These are phyloP conservation scores for Hemichromis elongatus DNA, from an alignment of 2,113 vertebrate genomes.

Conservation along the genomic window DNA sequence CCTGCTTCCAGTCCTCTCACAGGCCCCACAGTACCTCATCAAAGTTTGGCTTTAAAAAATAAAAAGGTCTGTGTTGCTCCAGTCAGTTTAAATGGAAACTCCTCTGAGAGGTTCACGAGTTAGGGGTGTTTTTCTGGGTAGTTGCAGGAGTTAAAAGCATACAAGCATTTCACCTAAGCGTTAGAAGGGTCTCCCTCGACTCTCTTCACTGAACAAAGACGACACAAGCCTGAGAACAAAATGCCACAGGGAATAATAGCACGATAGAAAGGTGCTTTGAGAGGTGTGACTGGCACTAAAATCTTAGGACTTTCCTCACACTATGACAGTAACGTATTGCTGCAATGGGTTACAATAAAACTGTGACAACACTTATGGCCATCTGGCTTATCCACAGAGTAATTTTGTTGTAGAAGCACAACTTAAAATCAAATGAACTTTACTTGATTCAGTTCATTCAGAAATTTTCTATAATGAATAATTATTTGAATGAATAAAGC, in stretches of 20 bases:
- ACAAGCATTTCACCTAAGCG: neutral
- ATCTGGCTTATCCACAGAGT: fast-evolving
- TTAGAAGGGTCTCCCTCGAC: neutral
- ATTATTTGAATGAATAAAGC: neutral
- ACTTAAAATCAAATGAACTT: neutral
- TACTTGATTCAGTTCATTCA: neutral
- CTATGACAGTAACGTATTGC: fast-evolving
- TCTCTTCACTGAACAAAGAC: neutral
- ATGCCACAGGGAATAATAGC: neutral
- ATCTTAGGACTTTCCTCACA: neutral
- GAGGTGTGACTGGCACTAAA: fast-evolving
- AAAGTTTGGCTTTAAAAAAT: neutral
- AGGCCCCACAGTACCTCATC: fast-evolving
- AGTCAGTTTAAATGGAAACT: neutral
- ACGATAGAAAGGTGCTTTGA: neutral
- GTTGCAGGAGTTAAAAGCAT: neutral
- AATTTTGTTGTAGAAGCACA: fast-evolving
- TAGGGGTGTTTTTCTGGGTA: neutral
- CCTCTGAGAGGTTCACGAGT: neutral
- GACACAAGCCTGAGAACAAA: neutral
- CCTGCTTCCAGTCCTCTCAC: neutral
- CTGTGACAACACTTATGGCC: fast-evolving
- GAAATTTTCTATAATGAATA: neutral
- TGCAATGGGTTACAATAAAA: neutral
- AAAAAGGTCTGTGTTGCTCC: neutral